These are phyloP conservation scores for Actenoides hombroni DNA, from an alignment of 2,113 vertebrate genomes.

Conservation along the genomic window DNA sequence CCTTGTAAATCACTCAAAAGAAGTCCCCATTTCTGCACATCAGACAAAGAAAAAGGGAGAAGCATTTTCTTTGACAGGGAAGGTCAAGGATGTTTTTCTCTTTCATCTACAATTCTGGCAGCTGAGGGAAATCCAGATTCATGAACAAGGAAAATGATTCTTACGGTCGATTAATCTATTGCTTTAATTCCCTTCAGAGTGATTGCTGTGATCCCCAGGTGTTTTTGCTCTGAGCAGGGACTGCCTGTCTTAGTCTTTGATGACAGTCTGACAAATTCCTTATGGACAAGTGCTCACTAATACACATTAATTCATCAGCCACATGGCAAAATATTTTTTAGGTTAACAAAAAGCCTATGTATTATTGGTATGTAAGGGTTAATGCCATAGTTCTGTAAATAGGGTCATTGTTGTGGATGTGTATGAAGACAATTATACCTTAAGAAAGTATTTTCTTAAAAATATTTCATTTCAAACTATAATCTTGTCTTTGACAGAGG, in stretches of 20 bases:
- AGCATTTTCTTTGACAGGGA: constrained; percentile 41
- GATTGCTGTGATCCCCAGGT: constrained; percentile 36
- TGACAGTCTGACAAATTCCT: constrained; percentile 34
- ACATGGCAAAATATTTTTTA: not conserved
- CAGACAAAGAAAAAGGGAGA: not conserved
- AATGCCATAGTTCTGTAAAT: not conserved
- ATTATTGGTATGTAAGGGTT: not conserved
- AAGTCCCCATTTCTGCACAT: not conserved
- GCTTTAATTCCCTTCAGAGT: constrained; percentile 33
- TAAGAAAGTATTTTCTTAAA: not conserved
- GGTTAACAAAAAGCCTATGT: not conserved
- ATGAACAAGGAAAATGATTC: constrained; percentile 32
- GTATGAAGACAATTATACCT: not conserved
- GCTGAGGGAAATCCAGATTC: constrained; percentile 41
- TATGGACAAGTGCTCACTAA: constrained; percentile 12
- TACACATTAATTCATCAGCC: not conserved
- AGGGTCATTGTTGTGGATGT: not conserved
- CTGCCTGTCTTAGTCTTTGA: not conserved
- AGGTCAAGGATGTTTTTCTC: constrained; percentile 48
- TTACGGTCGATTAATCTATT: constrained; percentile 43
- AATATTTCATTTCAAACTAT: not conserved
- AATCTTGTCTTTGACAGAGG: not conserved
- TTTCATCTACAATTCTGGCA: constrained; percentile 37
- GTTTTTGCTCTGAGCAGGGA: not conserved
- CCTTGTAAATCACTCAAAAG: constrained; percentile 34